Conservation (phyloP, 2,888 invertebrate genomes). For the Diploptera punctata region DNA sequence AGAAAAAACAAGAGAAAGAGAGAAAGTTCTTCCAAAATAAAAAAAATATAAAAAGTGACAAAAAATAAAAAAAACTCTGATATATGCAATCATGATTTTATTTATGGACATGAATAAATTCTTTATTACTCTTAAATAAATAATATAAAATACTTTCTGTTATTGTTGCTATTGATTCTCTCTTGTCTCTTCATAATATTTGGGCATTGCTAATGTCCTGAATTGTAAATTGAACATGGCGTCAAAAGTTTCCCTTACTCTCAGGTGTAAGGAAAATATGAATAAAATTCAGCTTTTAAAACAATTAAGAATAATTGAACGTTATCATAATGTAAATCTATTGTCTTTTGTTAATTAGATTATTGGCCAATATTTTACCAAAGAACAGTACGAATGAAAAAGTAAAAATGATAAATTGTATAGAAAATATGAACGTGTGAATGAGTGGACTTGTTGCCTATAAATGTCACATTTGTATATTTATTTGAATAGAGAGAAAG, state of each 20-base stretch:
- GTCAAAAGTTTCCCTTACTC: conserved; percentile 34
- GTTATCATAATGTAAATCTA: neutral
- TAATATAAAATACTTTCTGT: too few species aligned
- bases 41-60: too few species aligned
- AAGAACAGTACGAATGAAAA: conserved; percentile 33
- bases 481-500: neutral
- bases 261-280: neutral
- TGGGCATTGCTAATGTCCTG: too few species aligned
- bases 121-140: too few species aligned
- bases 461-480: conserved; percentile 1
- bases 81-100: too few species aligned
- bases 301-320: too few species aligned
- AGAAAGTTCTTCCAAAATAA: too few species aligned
- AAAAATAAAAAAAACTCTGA: too few species aligned
- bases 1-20: too few species aligned
- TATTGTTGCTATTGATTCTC: neutral
- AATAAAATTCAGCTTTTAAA: too few species aligned
- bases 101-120: too few species aligned
- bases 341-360: conserved; percentile 24
- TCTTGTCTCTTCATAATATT: neutral
- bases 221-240: too few species aligned
- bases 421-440: neutral
- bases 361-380: conserved; percentile 37
- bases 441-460: conserved; percentile 12
- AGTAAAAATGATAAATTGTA: neutral